These are phyloP conservation scores for Alethe castanea DNA, from an alignment of 2,113 vertebrate genomes.

Conservation along the genomic window DNA sequence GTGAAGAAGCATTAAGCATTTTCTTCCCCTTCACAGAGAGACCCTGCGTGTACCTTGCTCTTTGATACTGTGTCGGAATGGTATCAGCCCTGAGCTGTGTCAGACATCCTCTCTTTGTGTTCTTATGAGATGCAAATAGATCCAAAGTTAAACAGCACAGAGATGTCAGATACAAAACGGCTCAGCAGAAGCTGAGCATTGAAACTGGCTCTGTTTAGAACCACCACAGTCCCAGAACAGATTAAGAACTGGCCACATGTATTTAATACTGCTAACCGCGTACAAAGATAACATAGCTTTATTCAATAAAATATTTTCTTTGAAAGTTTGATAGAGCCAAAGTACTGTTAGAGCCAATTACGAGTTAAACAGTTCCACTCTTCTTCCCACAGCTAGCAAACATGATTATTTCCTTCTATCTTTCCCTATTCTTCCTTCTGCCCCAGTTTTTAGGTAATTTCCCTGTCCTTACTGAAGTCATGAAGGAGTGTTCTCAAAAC, in stretches of 20 bases:
- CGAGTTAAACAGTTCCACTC: neutral
- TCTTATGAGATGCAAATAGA: neutral
- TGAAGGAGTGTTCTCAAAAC: neutral
- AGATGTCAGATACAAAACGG: neutral
- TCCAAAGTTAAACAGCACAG: neutral
- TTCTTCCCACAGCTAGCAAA: neutral
- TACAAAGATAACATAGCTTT: neutral
- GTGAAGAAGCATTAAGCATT: neutral
- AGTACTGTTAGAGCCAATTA: neutral
- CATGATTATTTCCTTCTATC: neutral
- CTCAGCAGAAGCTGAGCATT: neutral
- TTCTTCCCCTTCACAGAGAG: neutral
- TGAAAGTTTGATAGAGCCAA: neutral
- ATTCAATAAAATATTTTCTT: neutral
- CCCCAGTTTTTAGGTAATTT: neutral
- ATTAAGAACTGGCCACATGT: neutral
- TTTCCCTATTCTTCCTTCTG: neutral
- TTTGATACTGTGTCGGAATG: accelerated
- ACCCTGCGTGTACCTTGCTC: neutral
- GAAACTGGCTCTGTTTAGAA: neutral
- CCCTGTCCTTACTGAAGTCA: neutral
- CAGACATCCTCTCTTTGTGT: neutral
- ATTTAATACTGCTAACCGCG: neutral
- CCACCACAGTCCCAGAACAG: neutral
- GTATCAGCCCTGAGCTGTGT: neutral